phyloP scores from a whole-genome alignment of 2,888 invertebrate genomes.

The Fabriciana adippe region DNA sequence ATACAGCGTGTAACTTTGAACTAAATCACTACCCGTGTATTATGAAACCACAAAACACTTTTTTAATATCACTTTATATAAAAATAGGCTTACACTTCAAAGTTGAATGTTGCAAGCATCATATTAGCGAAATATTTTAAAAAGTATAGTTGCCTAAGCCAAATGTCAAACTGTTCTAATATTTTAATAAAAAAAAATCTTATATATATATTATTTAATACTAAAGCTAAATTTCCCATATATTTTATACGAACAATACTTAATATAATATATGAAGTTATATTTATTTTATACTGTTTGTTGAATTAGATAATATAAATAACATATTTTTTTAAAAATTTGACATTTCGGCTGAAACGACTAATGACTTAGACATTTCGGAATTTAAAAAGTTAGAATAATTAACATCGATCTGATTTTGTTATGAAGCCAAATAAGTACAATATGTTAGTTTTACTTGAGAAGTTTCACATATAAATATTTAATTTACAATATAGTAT shows the following conservation, averaged over 20 bases:
- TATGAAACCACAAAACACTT: neutral
- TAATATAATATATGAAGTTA: too few relatives aligned
- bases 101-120: neutral
- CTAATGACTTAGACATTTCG: neutral
- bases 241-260: too few relatives aligned
- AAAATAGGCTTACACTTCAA: conserved; percentile 4
- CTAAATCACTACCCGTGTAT: conserved; percentile 20
- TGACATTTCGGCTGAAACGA: neutral
- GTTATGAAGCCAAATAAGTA: neutral
- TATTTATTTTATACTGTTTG: neutral
- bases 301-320: neutral
- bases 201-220: too few relatives aligned
- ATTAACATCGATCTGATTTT: neutral
- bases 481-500: neutral
- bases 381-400: neutral
- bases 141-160: neutral
- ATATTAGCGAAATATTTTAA: conserved; percentile 1
- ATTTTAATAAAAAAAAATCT: neutral
- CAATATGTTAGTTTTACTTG: neutral
- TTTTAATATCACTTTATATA: conserved; percentile 1
- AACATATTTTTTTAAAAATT: neutral
- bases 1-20: conserved; percentile 33
- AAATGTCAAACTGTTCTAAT: neutral
- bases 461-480: neutral
- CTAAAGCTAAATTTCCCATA: too few relatives aligned